phyloP scores from a whole-genome alignment of 2,888 invertebrate species.

The Blastobasis adustella region DNA sequence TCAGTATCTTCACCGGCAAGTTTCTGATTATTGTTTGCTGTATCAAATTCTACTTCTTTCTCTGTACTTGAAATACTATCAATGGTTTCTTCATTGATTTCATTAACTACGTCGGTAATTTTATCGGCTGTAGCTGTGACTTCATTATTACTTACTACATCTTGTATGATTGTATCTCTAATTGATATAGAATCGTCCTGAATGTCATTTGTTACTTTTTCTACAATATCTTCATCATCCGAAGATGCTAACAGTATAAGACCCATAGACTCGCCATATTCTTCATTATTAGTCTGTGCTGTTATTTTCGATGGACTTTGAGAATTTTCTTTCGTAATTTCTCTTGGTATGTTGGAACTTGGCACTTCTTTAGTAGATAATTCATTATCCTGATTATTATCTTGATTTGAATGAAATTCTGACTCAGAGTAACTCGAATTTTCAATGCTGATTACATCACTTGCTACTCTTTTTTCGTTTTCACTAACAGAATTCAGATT shows the following conservation, averaged over 20 bases:
- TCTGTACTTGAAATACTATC: no score
- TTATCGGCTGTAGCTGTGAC: not conserved
- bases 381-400: constrained; percentile 2
- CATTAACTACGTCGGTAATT: not conserved
- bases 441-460: constrained; percentile 60
- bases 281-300: constrained; percentile 25
- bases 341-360: no score
- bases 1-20: no score
- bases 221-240: constrained; percentile 31
- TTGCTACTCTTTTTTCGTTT: constrained; percentile 18
- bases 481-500: constrained; percentile 39
- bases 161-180: constrained; percentile 27
- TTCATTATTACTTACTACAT: constrained; percentile 7
- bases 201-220: constrained; percentile 6
- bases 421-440: constrained; percentile 61
- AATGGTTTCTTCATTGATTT: not conserved
- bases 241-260: constrained; percentile 46
- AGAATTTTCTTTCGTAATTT: constrained; percentile 12
- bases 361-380: constrained; percentile 1
- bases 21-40: no score
- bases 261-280: constrained; percentile 33
- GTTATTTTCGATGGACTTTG: constrained; percentile 14
- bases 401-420: constrained; percentile 17
- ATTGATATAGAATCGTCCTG: constrained; percentile 35
- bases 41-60: no score